Base-by-base conservation (phyloP, 2,888 invertebrate genomes). In the Drosophila hawaiiensis region DNA sequence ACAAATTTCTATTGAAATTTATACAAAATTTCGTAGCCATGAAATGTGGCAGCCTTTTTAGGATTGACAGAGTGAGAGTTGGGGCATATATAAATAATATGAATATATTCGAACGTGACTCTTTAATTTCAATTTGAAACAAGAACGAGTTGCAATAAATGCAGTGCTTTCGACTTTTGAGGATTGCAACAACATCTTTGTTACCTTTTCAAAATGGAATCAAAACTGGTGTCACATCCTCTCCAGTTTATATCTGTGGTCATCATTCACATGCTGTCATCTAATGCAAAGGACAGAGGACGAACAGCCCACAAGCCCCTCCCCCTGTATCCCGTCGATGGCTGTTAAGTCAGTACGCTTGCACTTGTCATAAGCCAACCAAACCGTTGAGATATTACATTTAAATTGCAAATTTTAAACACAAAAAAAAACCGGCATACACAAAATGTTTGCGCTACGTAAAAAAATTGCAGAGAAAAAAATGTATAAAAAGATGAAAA, bases 331-430 rank as follows among this genome's bases (percentile, higher is more conserved):
- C 78, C 81, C 74, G 80, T 80, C 80, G 71, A 58, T 64, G 66
- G 37, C 33, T 78, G 71, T 86, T 89, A 83, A 80, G 73, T 80
- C 72, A 69, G 47, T 63, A 49, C 63, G 63, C 59, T 64, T 67
- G 77, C 88, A 85, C 68, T 85, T 76, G 75, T 88, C 83, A 82
- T 84, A 88, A 76, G 71, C 80, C 88, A 83, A 90, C 83, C 83
- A 90, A 85, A 76, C 85, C 80, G 76, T 80, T 78, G 86, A 88
- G 68, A 85, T 83, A 85, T 85, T 85, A 85, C 85, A 85, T 85
- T 85, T 85, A 85, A 88, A 85, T 88, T 85, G 89, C 83, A 90
- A 85, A 85, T 85, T 83, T 74, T 54, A 55, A 72, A 56, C 43
- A 50, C 65, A 68, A 64, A 12, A 47, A 47, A 47, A 35, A 31